Conservation (phyloP, 2,888 invertebrate species). For the Mythimna albipuncta region DNA sequence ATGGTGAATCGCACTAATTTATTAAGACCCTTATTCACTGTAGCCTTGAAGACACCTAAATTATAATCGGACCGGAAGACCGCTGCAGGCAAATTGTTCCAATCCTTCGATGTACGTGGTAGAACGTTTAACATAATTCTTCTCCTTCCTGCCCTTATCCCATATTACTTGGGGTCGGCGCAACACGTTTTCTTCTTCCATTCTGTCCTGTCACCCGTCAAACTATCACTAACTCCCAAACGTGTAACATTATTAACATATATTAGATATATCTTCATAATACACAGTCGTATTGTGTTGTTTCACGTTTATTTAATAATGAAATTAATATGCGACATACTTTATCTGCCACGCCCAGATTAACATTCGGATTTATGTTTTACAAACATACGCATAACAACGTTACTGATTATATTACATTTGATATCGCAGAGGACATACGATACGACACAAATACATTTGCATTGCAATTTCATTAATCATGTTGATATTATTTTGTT, state of each 20-base stretch:
- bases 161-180: too few relatives aligned
- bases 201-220: too few relatives aligned
- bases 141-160: too few relatives aligned
- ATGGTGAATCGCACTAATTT: too few relatives aligned
- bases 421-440: constrained; percentile 38
- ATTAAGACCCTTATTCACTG: too few relatives aligned
- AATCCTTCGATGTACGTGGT: too few relatives aligned
- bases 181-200: too few relatives aligned
- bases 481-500: neutral
- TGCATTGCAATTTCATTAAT: constrained; percentile 10
- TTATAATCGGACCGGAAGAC: too few relatives aligned
- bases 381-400: constrained; percentile 17
- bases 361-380: constrained; percentile 34
- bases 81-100: too few relatives aligned
- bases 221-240: too few relatives aligned
- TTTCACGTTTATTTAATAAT: constrained; percentile 2
- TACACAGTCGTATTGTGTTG: neutral
- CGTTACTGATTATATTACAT: constrained; percentile 29
- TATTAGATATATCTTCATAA: neutral
- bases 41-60: too few relatives aligned
- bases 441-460: constrained; percentile 31
- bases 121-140: neutral
- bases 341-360: constrained; percentile 37
- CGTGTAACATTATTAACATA: neutral
- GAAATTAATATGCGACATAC: constrained; percentile 41